Percentiles rank a stretch among this genome's conserved stretches.
Evolutionary conservation across 2,888 invertebrate genomes (phyloP).

Genomic region (Glaucopsyche alexis): DNA sequence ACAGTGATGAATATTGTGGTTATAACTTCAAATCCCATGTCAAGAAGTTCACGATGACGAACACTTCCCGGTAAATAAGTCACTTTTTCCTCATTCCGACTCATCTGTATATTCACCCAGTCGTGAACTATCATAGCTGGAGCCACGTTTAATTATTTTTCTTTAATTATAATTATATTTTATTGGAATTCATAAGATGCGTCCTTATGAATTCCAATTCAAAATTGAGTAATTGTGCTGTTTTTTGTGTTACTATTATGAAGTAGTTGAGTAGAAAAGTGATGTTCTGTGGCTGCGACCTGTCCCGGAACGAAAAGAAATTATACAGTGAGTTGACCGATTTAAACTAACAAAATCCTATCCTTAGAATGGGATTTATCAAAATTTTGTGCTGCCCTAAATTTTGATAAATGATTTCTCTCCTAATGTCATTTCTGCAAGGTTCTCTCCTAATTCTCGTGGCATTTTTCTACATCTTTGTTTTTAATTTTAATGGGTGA

Average conservation of each 20-base stretch:
- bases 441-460: neutral
- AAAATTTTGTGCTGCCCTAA: neutral
- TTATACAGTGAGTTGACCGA: neutral
- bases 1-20: neutral
- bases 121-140: neutral
- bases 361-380: no score
- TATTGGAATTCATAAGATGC: no score
- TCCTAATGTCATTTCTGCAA: neutral
- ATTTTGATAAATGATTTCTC: neutral
- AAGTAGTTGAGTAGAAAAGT: neutral
- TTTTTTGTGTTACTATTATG: neutral
- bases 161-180: no score
- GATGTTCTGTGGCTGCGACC: conserved; percentile 23
- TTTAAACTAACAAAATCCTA: neutral
- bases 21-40: conserved; percentile 11
- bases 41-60: conserved; percentile 24
- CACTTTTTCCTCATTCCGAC: conserved; percentile 42
- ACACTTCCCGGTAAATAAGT: conserved; percentile 43
- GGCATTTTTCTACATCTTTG: no score
- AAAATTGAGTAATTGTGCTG: neutral
- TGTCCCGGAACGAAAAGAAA: neutral
- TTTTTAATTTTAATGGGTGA: no score
- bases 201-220: neutral
- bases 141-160: neutral
- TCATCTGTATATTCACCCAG: conserved; percentile 22